Evolutionary conservation across 2,888 invertebrate species (phyloP), one percentile per base, ranked within the genome.

Genomic region (Elegia similella): DNA sequence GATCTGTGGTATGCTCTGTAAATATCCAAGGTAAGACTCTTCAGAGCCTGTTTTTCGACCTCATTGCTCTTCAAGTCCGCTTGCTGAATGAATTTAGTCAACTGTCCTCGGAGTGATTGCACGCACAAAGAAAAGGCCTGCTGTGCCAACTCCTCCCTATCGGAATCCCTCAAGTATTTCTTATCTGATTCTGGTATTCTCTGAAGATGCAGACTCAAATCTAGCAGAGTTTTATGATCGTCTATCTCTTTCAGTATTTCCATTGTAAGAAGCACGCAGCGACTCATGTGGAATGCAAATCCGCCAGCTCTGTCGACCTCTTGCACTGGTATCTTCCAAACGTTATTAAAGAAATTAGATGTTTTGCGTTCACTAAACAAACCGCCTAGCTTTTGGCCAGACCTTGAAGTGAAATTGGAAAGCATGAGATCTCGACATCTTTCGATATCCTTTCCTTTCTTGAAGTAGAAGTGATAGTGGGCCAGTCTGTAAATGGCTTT

Each of bases 291-390:
- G 38, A 97, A 95, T 0, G 97, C 95, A 77, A 99, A 96, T 64
- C 97, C 96, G 2, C 98, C 98, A 0, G 97, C 95, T 61, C 98
- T 93, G 76, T 98, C 98, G 44, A 98, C 96, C 91, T 99, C 98
- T 59, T 94, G 94, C 1, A 95, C 93, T 0, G 98, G 98, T 77
- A 98, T 97, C 67, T 97, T 93, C 98, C 98, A 98, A 58, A 98
- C 95, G 52, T 98, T 97, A 87, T 97, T 97, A 70, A 98, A 98
- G 75, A 98, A 97, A 82, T 98, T 98, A 16, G 94, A 95, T 56
- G 93, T 93, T 82, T 96, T 98, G 54, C 97, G 92, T 69, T 98
- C 98, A 42, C 94, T 93, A 79, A 98, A 98, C 12, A 98, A 89
- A 8, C 98, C 98, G 67, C 93, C 94, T 53, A 96, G 93, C 62